Evolutionary conservation across 2,888 invertebrate genomes (phyloP).

Genomic region (Atrina japonica): DNA sequence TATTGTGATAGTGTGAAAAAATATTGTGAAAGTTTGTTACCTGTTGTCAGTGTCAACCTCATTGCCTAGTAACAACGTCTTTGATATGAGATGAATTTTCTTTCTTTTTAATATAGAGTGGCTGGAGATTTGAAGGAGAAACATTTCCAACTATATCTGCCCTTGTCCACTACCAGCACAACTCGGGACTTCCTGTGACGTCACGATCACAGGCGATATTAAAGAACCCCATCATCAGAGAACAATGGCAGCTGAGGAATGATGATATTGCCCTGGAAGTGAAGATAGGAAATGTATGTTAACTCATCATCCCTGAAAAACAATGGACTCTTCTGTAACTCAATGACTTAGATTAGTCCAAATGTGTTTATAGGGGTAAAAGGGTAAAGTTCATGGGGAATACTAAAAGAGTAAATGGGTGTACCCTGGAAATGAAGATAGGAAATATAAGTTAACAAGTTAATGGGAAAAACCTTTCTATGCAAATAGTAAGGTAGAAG

Average conservation of each 20-base stretch:
- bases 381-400: too few species aligned
- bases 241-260: constrained; percentile 97
- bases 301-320: too few species aligned
- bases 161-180: constrained; percentile 93
- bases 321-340: too few species aligned
- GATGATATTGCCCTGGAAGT: constrained; percentile 95
- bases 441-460: constrained; percentile 90
- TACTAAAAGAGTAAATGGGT: too few species aligned
- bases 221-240: constrained; percentile 91
- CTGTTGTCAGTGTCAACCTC: too few species aligned
- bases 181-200: constrained; percentile 93
- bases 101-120: constrained; percentile 85
- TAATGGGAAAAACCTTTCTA: too few species aligned
- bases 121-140: constrained; percentile 96
- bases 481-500: background rate
- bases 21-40: too few species aligned
- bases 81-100: background rate
- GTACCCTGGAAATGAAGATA: constrained; percentile 93
- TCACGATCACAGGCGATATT: constrained; percentile 95
- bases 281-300: constrained; percentile 94
- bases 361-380: too few species aligned
- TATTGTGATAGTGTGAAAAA: too few species aligned
- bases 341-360: too few species aligned
- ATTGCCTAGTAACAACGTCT: too few species aligned
- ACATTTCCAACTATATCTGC: constrained; percentile 96